These are phyloP conservation scores for Muscicapa comitata DNA, from an alignment of 2,797 vertebrate genomes.

Conservation along the genomic window DNA sequence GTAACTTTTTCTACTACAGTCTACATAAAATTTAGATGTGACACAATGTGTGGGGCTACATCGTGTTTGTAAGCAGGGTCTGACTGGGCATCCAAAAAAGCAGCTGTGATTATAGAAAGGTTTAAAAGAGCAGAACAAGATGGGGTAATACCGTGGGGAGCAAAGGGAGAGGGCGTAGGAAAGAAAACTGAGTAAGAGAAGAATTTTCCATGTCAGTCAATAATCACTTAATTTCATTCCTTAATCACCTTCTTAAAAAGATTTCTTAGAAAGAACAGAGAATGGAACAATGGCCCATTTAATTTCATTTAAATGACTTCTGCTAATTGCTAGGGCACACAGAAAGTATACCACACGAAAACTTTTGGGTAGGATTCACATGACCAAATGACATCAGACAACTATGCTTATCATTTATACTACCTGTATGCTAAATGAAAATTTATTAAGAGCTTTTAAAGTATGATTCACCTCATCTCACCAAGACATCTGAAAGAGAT, in stretches of 20 bases:
- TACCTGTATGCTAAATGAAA: not conserved
- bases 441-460: slow-evolving; percentile 40
- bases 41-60: fast-evolving
- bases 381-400: not conserved
- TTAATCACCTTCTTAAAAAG: not conserved
- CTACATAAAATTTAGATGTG: not conserved
- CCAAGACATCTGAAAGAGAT: slow-evolving; percentile 6
- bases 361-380: not conserved
- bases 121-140: not conserved
- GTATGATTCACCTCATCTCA: slow-evolving; percentile 31
- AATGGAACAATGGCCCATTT: not conserved
- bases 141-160: not conserved
- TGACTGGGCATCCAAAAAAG: not conserved
- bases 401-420: not conserved
- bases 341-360: not conserved
- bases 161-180: not conserved
- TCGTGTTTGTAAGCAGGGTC: not conserved
- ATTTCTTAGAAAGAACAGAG: not conserved
- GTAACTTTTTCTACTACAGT: not conserved
- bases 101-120: not conserved
- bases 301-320: not conserved
- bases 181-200: not conserved
- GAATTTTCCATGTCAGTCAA: not conserved
- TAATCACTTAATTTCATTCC: not conserved
- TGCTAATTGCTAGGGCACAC: not conserved